Conservation (phyloP, 2,113 vertebrate species). For the Orthochromis malagaraziensis region DNA sequence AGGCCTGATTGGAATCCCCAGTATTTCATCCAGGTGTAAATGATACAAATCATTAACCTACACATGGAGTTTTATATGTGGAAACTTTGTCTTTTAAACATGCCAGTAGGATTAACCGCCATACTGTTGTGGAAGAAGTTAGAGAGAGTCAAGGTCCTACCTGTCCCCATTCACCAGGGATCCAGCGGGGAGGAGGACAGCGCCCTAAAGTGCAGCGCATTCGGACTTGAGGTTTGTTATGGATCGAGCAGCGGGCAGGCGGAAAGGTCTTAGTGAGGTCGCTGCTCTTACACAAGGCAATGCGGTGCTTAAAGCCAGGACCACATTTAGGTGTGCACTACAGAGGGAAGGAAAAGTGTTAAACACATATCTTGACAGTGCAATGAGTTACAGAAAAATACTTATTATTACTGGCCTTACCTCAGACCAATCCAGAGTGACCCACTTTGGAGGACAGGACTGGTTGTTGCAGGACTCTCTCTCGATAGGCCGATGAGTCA, state of each 20-base stretch:
- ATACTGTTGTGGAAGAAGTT: background rate
- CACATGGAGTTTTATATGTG: constrained; percentile 13
- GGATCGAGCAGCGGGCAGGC: constrained; percentile 80
- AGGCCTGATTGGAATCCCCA: constrained; percentile 59
- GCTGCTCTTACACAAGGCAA: constrained; percentile 93
- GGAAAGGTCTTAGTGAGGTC: constrained; percentile 92
- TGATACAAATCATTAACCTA: constrained; percentile 42
- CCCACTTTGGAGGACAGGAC: constrained; percentile 95
- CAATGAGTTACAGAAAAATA: background rate
- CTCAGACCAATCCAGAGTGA: constrained; percentile 96
- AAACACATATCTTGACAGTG: background rate
- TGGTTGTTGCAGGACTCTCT: constrained; percentile 93
- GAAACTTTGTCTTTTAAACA: background rate
- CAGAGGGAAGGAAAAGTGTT: background rate
- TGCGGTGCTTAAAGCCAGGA: constrained; percentile 93
- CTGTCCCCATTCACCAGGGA: constrained; percentile 97
- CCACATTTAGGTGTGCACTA: constrained; percentile 90
- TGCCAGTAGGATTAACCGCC: background rate
- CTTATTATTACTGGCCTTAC: constrained; percentile 60
- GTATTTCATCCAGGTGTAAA: constrained; percentile 64
- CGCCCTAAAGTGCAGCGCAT: constrained; percentile 90
- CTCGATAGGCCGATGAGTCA: constrained; percentile 89
- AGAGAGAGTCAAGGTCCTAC: constrained; percentile 54
- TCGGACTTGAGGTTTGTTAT: constrained; percentile 85
- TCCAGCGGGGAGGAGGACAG: constrained; percentile 94